Evolutionary conservation across 1,140 invertebrate genomes (phyloP), one percentile per base, ranked within the genome.

Genomic region (Drosophila novamexicana): DNA sequence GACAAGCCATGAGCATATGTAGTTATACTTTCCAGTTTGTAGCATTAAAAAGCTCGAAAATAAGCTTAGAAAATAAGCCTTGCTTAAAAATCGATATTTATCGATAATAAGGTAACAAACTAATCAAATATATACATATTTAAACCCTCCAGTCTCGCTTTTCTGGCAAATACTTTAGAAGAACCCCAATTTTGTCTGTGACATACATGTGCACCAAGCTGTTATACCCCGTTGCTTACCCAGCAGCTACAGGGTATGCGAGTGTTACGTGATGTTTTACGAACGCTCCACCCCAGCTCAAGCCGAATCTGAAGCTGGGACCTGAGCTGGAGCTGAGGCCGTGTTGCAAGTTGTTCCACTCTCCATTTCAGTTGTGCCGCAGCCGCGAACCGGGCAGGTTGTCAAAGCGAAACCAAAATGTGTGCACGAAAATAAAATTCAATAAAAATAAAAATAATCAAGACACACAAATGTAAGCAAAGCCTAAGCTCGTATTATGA

Each of bases 291-390:
- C 44, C 62, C 69, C n/a, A 63, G 44, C 14, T 9, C 34, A 9
- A 72, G 22, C 22, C 22, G 22, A 4, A 29, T 29, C 3, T 29
- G 22, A 29, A 29, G 22, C 22, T 29, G 22, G 22, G 4, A 29
- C 22, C 4, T 0, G 22, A 29, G 5, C 22, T 29, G 22, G 22
- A 0, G 4, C 22, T 29, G 22, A 0, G 22, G 22, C 22, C 78
- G 59, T 88, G 84, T 77, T 83, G 82, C 82, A 86, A 71, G 67
- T 14, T n/a, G 39, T 22, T 42, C 65, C 70, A 89, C 85, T 88
- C 85, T 88, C 79, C 57, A 66, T 88, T 71, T 88, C 80, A 88
- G 84, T 88, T 73, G 80, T 59, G 52, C 37, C 59, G 70, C 70
- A 72, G 57, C 63, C 84, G 74, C 70, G 74, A 58, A 64, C 32